Percentiles rank a stretch among this genome's conserved stretches.
These are phyloP conservation scores for Sycophila sp. DNA, from an alignment of 1,140 invertebrate species.

Conservation along the genomic window DNA sequence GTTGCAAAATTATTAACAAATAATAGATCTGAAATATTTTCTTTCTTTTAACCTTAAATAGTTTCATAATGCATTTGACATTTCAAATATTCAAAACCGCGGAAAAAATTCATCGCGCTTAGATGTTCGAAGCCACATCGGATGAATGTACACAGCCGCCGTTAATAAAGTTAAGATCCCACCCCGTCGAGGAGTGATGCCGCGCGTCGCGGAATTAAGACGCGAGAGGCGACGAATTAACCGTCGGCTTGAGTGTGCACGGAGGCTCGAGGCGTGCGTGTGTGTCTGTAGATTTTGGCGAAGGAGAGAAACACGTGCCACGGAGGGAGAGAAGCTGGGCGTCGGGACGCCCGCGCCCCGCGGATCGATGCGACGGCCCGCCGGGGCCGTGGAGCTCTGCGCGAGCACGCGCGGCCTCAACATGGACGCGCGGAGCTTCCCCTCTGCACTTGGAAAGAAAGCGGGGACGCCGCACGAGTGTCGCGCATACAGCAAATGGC, in stretches of 20 bases:
- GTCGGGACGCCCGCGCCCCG: not conserved
- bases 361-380: slow-evolving; percentile 29
- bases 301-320: slow-evolving; percentile 7
- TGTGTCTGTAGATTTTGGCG: not conserved
- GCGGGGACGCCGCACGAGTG: too few species aligned
- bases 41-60: too few species aligned
- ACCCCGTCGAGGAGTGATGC: too few species aligned
- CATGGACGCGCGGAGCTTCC: slow-evolving; percentile 1
- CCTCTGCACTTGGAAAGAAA: not conserved
- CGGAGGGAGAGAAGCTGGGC: not conserved
- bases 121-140: not conserved
- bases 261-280: not conserved
- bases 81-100: not conserved
- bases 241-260: not conserved
- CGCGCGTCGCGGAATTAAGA: not conserved
- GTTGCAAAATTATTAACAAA: too few species aligned
- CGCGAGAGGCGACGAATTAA: slow-evolving; percentile 8
- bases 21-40: too few species aligned
- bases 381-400: not conserved
- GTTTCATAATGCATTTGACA: too few species aligned
- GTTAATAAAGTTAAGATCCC: slow-evolving; percentile 19
- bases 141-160: not conserved
- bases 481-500: not conserved
- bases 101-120: not conserved
- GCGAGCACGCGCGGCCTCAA: not conserved